Conservation (phyloP, 2,888 invertebrate genomes). For the Cerastis leucographa region DNA sequence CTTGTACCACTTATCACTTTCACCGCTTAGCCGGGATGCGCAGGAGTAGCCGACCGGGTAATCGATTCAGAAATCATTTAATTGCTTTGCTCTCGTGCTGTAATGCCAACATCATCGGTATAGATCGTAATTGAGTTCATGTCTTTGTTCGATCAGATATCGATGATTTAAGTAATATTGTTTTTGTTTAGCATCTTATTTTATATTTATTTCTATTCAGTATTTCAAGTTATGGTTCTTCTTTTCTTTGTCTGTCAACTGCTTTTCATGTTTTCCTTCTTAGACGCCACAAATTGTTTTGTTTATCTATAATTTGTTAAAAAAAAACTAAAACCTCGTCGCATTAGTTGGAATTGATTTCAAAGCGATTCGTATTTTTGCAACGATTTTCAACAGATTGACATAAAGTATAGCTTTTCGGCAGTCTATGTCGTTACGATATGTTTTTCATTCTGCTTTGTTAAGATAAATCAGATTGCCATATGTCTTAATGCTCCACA, state of each 20-base stretch:
- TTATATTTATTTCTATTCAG: background rate
- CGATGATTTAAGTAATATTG: background rate
- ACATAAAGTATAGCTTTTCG: background rate
- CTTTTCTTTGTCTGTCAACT: background rate
- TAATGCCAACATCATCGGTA: constrained; percentile 47
- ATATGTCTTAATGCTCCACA: background rate
- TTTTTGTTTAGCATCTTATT: background rate
- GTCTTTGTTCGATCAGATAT: constrained; percentile 10
- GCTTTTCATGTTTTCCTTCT: background rate
- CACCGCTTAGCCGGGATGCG: constrained; percentile 79
- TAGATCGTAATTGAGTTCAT: constrained; percentile 17
- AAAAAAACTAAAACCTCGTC: background rate
- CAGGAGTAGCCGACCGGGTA: constrained; percentile 79
- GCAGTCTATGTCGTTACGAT: background rate
- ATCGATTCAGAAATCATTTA: constrained; percentile 80
- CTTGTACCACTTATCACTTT: constrained; percentile 73
- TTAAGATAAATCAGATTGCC: background rate
- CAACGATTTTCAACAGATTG: background rate
- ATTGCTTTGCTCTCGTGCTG: constrained; percentile 67
- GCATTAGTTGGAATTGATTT: background rate
- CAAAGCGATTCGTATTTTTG: background rate
- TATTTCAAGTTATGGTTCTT: background rate
- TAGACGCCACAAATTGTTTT: background rate
- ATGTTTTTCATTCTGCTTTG: background rate
- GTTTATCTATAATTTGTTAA: background rate